A percentile compares a stretch with the other conserved stretches of the same genome.
These are phyloP conservation scores for Ctenomys sociabilis DNA, from an alignment of 2,113 vertebrate species.

Conservation along the genomic window DNA sequence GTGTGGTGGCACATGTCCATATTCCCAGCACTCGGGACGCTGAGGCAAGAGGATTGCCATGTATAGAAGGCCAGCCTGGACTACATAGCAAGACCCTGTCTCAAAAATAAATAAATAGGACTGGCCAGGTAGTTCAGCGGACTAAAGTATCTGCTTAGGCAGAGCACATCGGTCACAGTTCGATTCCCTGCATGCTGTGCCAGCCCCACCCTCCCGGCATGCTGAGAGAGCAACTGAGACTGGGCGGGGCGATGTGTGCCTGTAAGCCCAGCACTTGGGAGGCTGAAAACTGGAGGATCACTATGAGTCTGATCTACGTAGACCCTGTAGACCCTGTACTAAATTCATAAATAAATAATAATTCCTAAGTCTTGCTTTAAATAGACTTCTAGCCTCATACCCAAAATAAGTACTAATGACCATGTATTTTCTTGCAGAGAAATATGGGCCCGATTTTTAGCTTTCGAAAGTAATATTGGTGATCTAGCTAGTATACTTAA, in stretches of 20 bases:
- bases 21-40: not conserved
- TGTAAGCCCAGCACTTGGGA: no score
- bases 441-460: conserved; percentile 98
- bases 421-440: conserved; percentile 88
- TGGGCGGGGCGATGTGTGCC: accelerated
- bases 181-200: no score
- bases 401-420: conserved; percentile 47
- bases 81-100: not conserved
- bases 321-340: no score
- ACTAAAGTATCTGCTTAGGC: no score
- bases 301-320: no score
- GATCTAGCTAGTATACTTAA: conserved; percentile 99
- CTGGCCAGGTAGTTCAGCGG: no score
- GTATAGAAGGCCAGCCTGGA: not conserved
- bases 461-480: conserved; percentile 99
- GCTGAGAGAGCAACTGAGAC: no score
- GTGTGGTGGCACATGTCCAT: not conserved
- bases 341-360: not conserved
- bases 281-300: no score
- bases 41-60: not conserved
- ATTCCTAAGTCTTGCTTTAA: conserved; percentile 21
- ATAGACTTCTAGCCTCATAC: not conserved
- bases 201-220: no score
- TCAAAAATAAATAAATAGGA: not conserved
- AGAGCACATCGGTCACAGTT: no score